Evolutionary conservation across 1,140 invertebrate species (phyloP), one percentile per base, ranked within the genome.

Genomic region (Dryas iulia): DNA sequence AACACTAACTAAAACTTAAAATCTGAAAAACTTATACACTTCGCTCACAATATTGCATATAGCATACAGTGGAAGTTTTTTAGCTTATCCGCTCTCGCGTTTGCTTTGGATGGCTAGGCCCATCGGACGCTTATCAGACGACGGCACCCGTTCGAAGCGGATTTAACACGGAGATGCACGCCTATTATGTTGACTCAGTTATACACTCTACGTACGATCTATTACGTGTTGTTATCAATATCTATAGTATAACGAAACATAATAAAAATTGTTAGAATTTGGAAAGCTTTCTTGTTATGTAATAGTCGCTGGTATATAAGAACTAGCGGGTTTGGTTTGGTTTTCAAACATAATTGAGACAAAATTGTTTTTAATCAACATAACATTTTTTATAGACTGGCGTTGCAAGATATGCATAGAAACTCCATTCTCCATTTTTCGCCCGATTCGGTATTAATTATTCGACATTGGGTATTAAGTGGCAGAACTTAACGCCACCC

Each of bases 161-260:
- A 69, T 62, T 69, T 69, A 60, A 69, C 66, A 69, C 66, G 60
- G 59, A 30, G 59, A 62, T 59, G 59, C 60, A 57, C 59, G 52
- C 53, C 59, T 62, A 69, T 69, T 69, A 62, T 58, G 30, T 59
- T 39, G 57, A 65, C 52, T 64, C 30, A 18, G 60, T 12, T 59
- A 21, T 25, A 39, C 59, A 14, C 12, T 60, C 4, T 28, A 6
- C 8, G 24, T 62, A 18, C 14, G 10, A 35, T 25, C 39, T 47
- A 47, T 21, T 21, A 21, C 3, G 39, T 47, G 18, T 2, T 47
- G 39, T 47, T 21, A 47, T 47, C 18, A 47, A 47, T 18, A 18
- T 47, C 39, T 8, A 8, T 47, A 47, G 5, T 7, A 18, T 10
- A 18, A 21, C 14, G 39, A 47, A 10, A 47, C 2, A 47, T 47